Evolutionary conservation across 2,113 vertebrate species (phyloP).

Genomic region (Variabilichromis moorii): DNA sequence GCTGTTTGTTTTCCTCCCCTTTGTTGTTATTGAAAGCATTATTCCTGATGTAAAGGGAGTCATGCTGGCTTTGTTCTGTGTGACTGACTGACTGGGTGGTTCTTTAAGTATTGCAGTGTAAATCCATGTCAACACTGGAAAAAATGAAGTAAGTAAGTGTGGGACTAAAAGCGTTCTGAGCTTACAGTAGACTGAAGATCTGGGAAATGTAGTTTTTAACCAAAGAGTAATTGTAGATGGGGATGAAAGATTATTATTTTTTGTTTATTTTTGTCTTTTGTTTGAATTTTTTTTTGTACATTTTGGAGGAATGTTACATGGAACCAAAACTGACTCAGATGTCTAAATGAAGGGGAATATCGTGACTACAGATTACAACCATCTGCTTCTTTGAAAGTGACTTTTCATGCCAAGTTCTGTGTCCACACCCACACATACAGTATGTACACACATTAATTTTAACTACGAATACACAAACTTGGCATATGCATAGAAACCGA

Average conservation of each 20-base stretch:
- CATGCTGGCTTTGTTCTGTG: not conserved
- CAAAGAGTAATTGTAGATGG: not conserved
- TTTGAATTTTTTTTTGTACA: not conserved
- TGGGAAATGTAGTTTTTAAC: slow-evolving; percentile 13
- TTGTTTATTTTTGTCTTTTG: not conserved
- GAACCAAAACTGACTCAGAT: slow-evolving; percentile 23
- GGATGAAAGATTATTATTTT: not conserved
- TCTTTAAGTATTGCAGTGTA: slow-evolving; percentile 17
- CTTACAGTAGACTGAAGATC: slow-evolving; percentile 3
- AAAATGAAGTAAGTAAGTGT: slow-evolving; percentile 9
- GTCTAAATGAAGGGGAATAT: slow-evolving; percentile 27
- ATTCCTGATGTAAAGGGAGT: slow-evolving; percentile 17
- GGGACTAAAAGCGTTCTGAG: not conserved
- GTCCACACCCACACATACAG: not conserved
- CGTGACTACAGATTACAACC: not conserved
- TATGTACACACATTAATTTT: not conserved
- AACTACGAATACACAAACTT: not conserved
- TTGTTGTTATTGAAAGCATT: not conserved
- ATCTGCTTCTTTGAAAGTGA: slow-evolving; percentile 25
- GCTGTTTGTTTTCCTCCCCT: not conserved
- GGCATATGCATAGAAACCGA: slow-evolving; percentile 9
- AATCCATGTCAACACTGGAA: slow-evolving; percentile 36
- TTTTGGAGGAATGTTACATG: slow-evolving; percentile 37
- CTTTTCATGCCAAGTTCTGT: slow-evolving; percentile 39
- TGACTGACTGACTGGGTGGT: not conserved